phyloP scores from a whole-genome alignment of 2,797 vertebrate species.

The Rhabdophis nuchalis region DNA sequence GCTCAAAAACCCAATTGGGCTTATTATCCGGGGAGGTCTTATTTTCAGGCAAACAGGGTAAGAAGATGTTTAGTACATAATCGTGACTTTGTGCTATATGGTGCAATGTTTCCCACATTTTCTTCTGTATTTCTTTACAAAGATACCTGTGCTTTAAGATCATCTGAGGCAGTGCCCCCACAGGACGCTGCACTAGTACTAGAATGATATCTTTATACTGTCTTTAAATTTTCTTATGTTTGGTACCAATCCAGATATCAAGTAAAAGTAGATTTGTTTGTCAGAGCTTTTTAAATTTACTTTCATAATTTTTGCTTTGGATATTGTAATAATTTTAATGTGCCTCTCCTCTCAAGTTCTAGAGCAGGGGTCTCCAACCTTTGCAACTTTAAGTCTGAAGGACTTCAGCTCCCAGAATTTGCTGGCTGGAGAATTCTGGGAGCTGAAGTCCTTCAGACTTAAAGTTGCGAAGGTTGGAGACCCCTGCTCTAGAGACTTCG shows the following conservation, averaged over 20 bases:
- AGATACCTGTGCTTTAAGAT: background rate
- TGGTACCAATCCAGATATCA: background rate
- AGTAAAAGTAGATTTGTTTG: background rate
- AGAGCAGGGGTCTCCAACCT: no score
- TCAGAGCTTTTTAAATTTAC: background rate
- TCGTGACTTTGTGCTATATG: background rate
- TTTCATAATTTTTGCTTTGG: background rate
- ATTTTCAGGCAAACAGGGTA: no score
- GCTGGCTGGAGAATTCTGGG: no score
- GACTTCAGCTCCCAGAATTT: no score
- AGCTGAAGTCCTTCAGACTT: no score
- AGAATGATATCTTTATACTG: background rate
- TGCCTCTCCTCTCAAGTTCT: background rate
- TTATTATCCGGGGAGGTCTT: no score
- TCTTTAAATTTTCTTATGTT: background rate
- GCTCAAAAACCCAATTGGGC: no score
- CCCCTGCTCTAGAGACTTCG: background rate
- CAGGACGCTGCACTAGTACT: background rate
- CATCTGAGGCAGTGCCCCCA: background rate
- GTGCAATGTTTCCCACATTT: background rate
- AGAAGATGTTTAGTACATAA: background rate
- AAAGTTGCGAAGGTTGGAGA: no score
- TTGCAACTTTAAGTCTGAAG: no score
- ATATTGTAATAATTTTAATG: background rate
- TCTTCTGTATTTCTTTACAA: background rate